Evolutionary conservation across 2,113 vertebrate genomes (phyloP), one percentile per base, ranked within the genome.

Genomic region (Chaenogobius annularis): DNA sequence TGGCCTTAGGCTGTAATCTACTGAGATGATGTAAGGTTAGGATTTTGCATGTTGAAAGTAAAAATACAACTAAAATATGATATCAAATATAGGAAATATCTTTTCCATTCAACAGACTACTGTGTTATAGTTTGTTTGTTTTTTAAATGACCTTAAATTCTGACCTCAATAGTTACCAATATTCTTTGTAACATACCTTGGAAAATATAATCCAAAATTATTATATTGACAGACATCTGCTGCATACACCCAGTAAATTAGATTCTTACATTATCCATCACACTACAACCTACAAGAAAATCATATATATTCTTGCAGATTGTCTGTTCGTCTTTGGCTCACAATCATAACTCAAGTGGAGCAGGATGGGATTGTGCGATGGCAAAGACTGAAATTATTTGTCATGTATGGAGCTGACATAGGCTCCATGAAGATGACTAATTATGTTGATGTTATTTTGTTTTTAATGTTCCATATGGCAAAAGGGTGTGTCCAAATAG

Each of bases 1-100:
- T 11, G 61, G 35, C 19, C 43, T 63, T 40, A 12, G 61, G 35
- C 17, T 63, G 61, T 43, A 43, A 43, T 19, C 19, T 63, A 63
- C 40, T n/a, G 35, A 43, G 35, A 63, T 62, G 61, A 43, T 63
- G 9, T 63, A 40, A 63, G 19, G 61, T n/a, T n/a, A n/a, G n/a
- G n/a, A n/a, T n/a, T 63, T 63, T 63, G 35, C 17, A 63, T 63
- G 35, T n/a, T 63, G 61, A 20, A 62, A 62, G 35, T 40, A 43
- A 40, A 63, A 61, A 31, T 35, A 26, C 26, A 8, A 35, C 58
- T 17, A 55, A 35, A 35, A 2, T 31, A 31, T 31, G n/a, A n/a
- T n/a, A n/a, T n/a, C n/a, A n/a, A n/a, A n/a, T n/a, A n/a, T n/a
- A n/a, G n/a, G n/a, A n/a, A n/a, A n/a, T n/a, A n/a, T n/a, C n/a